Percentiles rank a stretch among this genome's conserved stretches.
Evolutionary conservation across 2,797 vertebrate species (phyloP).

Genomic region (Rhinophrynus dorsalis): DNA sequence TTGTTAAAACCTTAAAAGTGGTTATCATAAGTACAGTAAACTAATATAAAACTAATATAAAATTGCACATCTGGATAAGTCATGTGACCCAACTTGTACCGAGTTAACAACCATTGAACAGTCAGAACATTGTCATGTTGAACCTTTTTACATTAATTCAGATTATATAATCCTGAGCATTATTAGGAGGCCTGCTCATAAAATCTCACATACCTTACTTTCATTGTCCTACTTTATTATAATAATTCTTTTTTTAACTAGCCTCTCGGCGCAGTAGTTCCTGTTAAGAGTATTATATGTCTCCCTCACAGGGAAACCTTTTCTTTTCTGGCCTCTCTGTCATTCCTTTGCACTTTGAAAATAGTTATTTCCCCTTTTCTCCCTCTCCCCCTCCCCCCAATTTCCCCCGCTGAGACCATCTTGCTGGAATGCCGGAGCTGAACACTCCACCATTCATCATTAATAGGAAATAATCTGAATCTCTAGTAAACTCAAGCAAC

Average conservation of each 20-base stretch:
- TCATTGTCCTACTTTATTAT: slow-evolving; percentile 2
- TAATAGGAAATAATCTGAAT: slow-evolving; percentile 19
- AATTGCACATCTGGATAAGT: too few species aligned
- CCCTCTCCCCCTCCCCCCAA: not conserved
- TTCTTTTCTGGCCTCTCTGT: slow-evolving; percentile 23
- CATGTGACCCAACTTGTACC: too few species aligned
- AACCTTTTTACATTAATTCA: not conserved
- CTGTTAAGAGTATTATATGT: slow-evolving; percentile 37
- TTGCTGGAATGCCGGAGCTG: slow-evolving; percentile 31
- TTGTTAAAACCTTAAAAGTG: too few species aligned
- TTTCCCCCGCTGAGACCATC: slow-evolving; percentile 31
- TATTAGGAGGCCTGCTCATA: not conserved
- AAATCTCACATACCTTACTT: slow-evolving; percentile 32
- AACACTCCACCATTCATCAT: slow-evolving; percentile 32
- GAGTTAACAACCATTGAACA: too few species aligned
- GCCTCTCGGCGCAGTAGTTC: slow-evolving; percentile 12
- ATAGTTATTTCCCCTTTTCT: slow-evolving; percentile 27
- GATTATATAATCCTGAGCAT: not conserved
- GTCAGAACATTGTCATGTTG: too few species aligned
- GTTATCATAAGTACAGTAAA: too few species aligned
- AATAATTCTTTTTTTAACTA: slow-evolving; percentile 28
- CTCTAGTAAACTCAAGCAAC: slow-evolving; percentile 10
- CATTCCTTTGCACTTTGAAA: slow-evolving; percentile 19
- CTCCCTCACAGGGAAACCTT: slow-evolving; percentile 38
- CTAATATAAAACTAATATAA: too few species aligned